These are phyloP conservation scores for Frieseomelitta varia DNA, from an alignment of 1,140 invertebrate genomes.

Conservation along the genomic window DNA sequence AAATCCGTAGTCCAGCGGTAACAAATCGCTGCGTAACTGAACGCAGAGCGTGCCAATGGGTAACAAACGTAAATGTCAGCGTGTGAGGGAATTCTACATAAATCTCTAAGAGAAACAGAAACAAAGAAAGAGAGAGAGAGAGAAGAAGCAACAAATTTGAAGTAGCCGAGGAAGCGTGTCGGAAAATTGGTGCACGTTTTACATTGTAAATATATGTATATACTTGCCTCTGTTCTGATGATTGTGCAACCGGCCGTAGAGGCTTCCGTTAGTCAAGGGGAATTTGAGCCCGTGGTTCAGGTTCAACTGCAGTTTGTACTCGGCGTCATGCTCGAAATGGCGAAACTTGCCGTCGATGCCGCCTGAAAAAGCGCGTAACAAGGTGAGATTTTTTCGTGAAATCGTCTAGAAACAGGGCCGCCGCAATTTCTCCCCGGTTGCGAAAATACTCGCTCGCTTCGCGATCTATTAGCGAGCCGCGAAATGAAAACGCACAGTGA, in stretches of 20 bases:
- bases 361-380: slow-evolving; percentile 72
- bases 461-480: background rate
- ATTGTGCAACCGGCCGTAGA: slow-evolving; percentile 80
- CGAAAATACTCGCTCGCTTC: background rate
- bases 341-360: slow-evolving; percentile 84
- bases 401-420: slow-evolving; percentile 1
- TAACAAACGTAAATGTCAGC: background rate
- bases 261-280: slow-evolving; percentile 85
- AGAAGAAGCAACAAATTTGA: background rate
- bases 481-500: background rate
- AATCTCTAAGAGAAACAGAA: background rate
- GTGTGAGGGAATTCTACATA: background rate
- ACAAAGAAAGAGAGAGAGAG: background rate
- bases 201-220: background rate
- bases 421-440: slow-evolving; percentile 16
- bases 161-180: background rate
- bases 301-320: slow-evolving; percentile 78
- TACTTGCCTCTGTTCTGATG: slow-evolving; percentile 75
- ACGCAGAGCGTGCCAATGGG: background rate
- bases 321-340: slow-evolving; percentile 80
- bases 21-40: background rate
- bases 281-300: slow-evolving; percentile 82
- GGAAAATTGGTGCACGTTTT: slow-evolving; percentile 6
- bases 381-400: slow-evolving; percentile 30
- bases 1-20: background rate